These are phyloP conservation scores for Hoplias malabaricus DNA, from an alignment of 2,113 vertebrate genomes.

Conservation along the genomic window DNA sequence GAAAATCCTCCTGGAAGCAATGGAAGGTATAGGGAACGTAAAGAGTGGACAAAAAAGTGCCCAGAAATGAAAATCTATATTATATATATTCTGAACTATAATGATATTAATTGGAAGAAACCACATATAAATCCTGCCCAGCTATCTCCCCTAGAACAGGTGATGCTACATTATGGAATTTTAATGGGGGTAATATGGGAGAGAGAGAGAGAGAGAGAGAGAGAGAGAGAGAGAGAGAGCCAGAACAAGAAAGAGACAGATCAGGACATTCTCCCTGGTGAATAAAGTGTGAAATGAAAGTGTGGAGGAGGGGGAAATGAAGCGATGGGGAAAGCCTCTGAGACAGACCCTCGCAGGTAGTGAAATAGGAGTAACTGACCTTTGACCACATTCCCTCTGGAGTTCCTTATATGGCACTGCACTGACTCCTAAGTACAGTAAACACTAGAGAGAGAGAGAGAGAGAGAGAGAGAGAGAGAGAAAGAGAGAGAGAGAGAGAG, in stretches of 20 bases:
- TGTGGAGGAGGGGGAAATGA: constrained; percentile 17
- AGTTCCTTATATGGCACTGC: constrained; percentile 8
- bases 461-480: neutral
- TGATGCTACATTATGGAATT: neutral
- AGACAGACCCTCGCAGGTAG: neutral
- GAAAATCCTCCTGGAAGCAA: no score
- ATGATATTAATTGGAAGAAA: neutral
- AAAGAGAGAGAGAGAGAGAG: neutral
- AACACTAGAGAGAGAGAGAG: constrained; percentile 30
- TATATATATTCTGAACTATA: no score
- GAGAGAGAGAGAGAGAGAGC: accelerated
- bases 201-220: constrained; percentile 7
- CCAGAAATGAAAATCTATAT: no score
- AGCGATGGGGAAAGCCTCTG: constrained; percentile 41
- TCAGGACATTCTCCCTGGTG: constrained; percentile 1
- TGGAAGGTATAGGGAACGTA: no score
- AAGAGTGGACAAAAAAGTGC: no score
- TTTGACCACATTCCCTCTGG: constrained; percentile 45
- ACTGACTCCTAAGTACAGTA: constrained; percentile 15
- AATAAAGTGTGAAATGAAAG: constrained; percentile 37
- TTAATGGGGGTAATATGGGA: neutral
- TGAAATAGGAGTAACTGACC: constrained; percentile 40
- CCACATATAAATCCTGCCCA: neutral
- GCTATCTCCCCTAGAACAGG: neutral
- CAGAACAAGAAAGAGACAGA: no score